Conservation (phyloP, 2,888 invertebrate species). For the Phortica magna region DNA sequence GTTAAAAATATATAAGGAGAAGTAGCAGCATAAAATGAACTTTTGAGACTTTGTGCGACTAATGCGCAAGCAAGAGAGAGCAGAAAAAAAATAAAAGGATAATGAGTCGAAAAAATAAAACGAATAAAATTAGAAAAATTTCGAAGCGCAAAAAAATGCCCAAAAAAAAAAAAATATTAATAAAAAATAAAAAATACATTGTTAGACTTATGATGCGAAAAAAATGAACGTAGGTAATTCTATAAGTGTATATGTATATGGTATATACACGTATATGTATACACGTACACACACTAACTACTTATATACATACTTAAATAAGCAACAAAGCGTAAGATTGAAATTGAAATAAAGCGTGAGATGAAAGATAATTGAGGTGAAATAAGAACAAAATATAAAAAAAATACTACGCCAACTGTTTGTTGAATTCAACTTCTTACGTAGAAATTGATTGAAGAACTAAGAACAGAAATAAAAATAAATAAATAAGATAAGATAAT, state of each 20-base stretch:
- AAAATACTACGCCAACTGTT: constrained; percentile 56
- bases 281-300: background rate
- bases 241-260: background rate
- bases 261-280: too few relatives aligned
- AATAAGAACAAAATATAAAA: constrained; percentile 28
- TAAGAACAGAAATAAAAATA: constrained; percentile 25
- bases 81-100: background rate
- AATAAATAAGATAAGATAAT: constrained; percentile 51
- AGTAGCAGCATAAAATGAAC: background rate
- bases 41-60: too few relatives aligned
- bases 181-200: background rate
- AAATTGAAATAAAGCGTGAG: background rate
- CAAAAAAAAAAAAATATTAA: background rate
- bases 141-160: background rate
- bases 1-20: background rate
- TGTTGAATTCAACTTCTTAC: constrained; percentile 49
- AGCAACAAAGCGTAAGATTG: background rate
- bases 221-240: constrained; percentile 15
- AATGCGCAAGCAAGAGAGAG: too few relatives aligned
- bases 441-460: constrained; percentile 27
- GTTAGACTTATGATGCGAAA: background rate
- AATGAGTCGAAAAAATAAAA: background rate
- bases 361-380: background rate
- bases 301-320: constrained; percentile 12
- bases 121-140: background rate